Conservation (phyloP, 2,797 vertebrate species). For the Paedocypris micromegethes region DNA sequence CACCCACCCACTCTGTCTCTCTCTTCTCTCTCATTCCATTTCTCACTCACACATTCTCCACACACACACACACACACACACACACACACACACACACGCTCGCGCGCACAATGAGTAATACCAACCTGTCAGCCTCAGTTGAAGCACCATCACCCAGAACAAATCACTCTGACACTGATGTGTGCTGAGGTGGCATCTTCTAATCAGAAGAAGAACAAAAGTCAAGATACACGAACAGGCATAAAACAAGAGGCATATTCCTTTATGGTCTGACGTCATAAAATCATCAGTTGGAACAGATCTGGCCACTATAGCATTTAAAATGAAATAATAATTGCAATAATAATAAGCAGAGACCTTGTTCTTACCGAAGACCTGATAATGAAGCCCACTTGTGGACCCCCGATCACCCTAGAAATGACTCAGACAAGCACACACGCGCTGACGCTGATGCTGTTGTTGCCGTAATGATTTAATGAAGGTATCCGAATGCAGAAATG, state of each 20-base stretch:
- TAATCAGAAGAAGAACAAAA: conserved; percentile 1
- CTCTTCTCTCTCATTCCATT: no score
- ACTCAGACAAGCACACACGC: conserved; percentile 35
- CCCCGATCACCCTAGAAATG: conserved; percentile 59
- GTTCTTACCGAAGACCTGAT: no score
- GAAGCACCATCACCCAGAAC: conserved; percentile 33
- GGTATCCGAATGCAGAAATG: conserved; percentile 33
- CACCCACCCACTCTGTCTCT: no score
- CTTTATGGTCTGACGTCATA: no score
- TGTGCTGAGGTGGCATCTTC: conserved; percentile 36
- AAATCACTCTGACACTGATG: conserved; percentile 39
- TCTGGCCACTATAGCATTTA: no score
- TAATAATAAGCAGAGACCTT: no score
- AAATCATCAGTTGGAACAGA: no score
- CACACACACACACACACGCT: neutral
- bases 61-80: no score
- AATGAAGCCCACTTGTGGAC: conserved; percentile 62
- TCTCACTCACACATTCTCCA: no score
- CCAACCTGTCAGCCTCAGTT: conserved; percentile 23
- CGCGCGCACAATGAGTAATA: conserved; percentile 30
- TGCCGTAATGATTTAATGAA: conserved; percentile 33
- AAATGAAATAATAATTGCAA: no score
- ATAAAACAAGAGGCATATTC: neutral
- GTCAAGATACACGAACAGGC: conserved; percentile 11
- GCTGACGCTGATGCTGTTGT: conserved; percentile 30